Evolutionary conservation across 2,888 invertebrate genomes (phyloP).

Genomic region (Heliconius aoede): DNA sequence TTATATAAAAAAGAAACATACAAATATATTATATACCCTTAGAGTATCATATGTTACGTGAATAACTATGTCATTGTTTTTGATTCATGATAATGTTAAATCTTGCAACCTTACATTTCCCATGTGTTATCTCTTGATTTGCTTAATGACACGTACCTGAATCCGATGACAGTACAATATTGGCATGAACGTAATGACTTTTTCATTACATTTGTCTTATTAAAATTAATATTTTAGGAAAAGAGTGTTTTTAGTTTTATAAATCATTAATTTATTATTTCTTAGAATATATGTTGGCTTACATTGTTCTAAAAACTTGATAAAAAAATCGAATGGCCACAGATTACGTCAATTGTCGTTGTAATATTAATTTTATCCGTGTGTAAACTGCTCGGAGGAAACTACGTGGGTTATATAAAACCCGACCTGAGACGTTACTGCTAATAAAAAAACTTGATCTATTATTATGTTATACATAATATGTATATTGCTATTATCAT

Average conservation of each 20-base stretch:
- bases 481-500: background rate
- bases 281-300: background rate
- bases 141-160: too few species aligned
- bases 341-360: constrained; percentile 7
- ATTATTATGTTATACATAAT: background rate
- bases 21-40: too few species aligned
- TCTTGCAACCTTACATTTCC: too few species aligned
- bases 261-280: too few species aligned
- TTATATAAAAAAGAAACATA: background rate
- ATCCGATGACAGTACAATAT: too few species aligned
- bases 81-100: too few species aligned
- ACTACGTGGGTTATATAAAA: constrained; percentile 24
- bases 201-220: too few species aligned
- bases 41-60: too few species aligned
- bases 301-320: background rate
- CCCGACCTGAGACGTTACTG: constrained; percentile 1
- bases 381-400: constrained; percentile 16
- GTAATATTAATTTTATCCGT: constrained; percentile 2
- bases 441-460: constrained; percentile 8
- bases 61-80: background rate
- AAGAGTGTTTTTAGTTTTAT: too few species aligned
- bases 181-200: too few species aligned
- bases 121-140: too few species aligned
- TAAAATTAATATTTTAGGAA: too few species aligned
- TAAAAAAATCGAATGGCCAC: background rate